Evolutionary conservation across 2,888 invertebrate genomes (phyloP).

Genomic region (Alloplasta piceator): DNA sequence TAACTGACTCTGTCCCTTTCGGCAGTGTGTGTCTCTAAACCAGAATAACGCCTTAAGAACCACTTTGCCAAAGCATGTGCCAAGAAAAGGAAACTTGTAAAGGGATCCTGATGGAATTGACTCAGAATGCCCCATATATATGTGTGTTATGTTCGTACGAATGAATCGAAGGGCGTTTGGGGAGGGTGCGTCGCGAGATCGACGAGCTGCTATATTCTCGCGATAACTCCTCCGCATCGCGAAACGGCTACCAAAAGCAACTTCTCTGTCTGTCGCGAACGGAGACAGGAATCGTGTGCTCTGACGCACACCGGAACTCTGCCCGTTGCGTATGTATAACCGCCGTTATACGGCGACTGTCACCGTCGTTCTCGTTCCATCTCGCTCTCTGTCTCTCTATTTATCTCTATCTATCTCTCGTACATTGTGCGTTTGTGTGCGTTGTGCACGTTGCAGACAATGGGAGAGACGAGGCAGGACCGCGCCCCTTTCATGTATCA

Average conservation of each 20-base stretch:
- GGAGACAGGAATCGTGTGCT: constrained; percentile 38
- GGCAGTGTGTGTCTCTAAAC: too few species aligned
- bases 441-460: constrained; percentile 74
- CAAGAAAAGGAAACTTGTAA: too few species aligned
- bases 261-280: constrained; percentile 22
- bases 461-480: constrained; percentile 76
- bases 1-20: too few species aligned
- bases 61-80: too few species aligned
- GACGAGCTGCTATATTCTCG: constrained; percentile 28
- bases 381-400: too few species aligned
- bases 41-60: too few species aligned
- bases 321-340: constrained; percentile 43
- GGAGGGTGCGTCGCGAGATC: constrained; percentile 13
- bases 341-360: constrained; percentile 53
- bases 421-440: constrained; percentile 25
- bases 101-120: too few species aligned
- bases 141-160: background rate
- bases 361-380: constrained; percentile 47
- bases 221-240: constrained; percentile 34
- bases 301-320: constrained; percentile 72
- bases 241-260: constrained; percentile 44
- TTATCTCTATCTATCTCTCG: constrained; percentile 71
- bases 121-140: too few species aligned
- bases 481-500: constrained; percentile 79
- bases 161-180: constrained; percentile 20